A percentile compares a stretch with the other conserved stretches of the same genome.
Evolutionary conservation across 2,888 invertebrate species (phyloP).

Genomic region (Lasius fuliginosus): DNA sequence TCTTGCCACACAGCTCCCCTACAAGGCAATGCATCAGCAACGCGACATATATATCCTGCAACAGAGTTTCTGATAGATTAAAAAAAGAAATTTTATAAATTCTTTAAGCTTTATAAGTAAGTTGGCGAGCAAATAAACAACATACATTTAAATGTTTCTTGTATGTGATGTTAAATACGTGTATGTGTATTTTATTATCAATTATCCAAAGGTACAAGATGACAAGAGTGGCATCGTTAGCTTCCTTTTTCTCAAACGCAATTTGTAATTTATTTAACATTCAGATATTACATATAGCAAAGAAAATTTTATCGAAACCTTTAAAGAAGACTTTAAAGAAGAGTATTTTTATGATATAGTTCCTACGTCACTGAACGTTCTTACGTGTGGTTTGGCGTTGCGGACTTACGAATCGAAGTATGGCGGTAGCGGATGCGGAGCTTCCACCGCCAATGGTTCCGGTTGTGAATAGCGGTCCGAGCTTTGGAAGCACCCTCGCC

Average conservation of each 20-base stretch:
- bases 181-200: background rate
- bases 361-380: conserved; percentile 69
- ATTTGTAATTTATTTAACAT: conserved; percentile 5
- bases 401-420: conserved; percentile 84
- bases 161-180: conserved; percentile 5
- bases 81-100: background rate
- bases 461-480: conserved; percentile 79
- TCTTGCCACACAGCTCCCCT: background rate
- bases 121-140: background rate
- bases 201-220: background rate
- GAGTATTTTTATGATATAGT: conserved; percentile 38
- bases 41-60: background rate
- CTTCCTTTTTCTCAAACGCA: background rate
- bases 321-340: background rate
- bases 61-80: background rate
- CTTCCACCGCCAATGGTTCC: conserved; percentile 81
- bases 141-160: background rate
- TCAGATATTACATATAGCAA: background rate
- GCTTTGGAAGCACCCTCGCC: conserved; percentile 83
- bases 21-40: background rate
- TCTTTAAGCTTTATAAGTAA: background rate
- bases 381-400: conserved; percentile 71
- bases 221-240: background rate
- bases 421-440: conserved; percentile 83
- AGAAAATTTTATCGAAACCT: background rate